phyloP scores from a whole-genome alignment of 2,888 invertebrate species.

The Elmis aenea region DNA sequence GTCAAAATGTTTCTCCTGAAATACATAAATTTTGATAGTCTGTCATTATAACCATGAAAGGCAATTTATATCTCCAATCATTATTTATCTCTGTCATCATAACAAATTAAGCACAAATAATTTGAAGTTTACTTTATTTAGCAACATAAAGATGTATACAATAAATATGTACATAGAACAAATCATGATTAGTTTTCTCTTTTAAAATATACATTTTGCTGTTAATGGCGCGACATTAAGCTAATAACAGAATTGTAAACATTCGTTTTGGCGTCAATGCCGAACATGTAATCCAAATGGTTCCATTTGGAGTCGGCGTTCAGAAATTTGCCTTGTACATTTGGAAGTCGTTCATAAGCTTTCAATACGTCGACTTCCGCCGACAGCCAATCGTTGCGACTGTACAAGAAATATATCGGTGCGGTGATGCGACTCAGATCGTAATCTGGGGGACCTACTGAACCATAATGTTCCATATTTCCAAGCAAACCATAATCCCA shows the following conservation, averaged over 20 bases:
- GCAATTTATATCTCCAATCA: too few relatives aligned
- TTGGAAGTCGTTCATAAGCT: conserved; percentile 1
- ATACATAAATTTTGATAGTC: too few relatives aligned
- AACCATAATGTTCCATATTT: conserved; percentile 29
- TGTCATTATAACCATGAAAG: too few relatives aligned
- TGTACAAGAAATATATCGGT: conserved; percentile 44
- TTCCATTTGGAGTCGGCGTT: conserved; percentile 52
- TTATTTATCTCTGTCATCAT: too few relatives aligned
- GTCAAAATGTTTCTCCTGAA: too few relatives aligned
- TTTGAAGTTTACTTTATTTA: too few relatives aligned
- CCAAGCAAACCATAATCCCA: conserved; percentile 12
- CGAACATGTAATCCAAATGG: conserved; percentile 63
- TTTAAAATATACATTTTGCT: too few relatives aligned
- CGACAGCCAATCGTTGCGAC: conserved; percentile 47
- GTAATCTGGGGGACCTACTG: conserved; percentile 39
- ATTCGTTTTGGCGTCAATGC: conserved; percentile 41
- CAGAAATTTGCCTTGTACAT: conserved; percentile 44
- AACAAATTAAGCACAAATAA: too few relatives aligned
- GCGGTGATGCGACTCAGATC: conserved; percentile 38
- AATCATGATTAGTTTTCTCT: too few relatives aligned
- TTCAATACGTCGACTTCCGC: conserved; percentile 27
- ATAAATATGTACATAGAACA: too few relatives aligned
- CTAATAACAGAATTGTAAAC: not conserved
- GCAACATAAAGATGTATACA: too few relatives aligned
- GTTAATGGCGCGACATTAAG: too few relatives aligned